These are phyloP conservation scores for Zosterops hypoxanthus DNA, from an alignment of 2,113 vertebrate species.

Conservation along the genomic window DNA sequence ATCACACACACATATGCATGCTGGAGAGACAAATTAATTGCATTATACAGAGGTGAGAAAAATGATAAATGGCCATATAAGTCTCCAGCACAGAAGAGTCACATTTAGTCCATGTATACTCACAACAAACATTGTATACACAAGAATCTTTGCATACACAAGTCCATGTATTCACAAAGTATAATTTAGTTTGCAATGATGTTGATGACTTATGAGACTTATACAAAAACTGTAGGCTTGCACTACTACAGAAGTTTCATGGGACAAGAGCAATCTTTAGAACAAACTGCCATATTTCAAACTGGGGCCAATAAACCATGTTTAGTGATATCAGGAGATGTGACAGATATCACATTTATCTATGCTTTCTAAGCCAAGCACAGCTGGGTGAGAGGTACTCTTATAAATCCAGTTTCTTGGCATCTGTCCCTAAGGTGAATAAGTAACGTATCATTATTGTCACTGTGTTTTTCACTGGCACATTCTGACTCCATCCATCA, in stretches of 20 bases:
- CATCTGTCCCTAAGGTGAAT: not conserved
- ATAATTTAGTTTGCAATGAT: not conserved
- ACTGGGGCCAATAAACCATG: not conserved
- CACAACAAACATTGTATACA: rapidly evolving
- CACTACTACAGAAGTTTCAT: not conserved
- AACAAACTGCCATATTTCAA: not conserved
- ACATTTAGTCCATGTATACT: not conserved
- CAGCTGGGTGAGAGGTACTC: not conserved
- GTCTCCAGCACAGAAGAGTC: not conserved
- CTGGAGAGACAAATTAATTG: not conserved
- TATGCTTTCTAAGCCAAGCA: not conserved
- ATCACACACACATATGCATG: not conserved
- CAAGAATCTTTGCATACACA: rapidly evolving
- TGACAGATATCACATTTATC: not conserved
- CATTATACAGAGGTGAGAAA: not conserved
- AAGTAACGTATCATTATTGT: not conserved
- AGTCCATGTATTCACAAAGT: not conserved
- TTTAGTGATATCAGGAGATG: not conserved
- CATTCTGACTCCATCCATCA: not conserved
- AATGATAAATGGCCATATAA: not conserved
- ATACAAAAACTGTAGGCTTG: not conserved
- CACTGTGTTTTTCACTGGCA: not conserved
- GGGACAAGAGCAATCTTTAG: not conserved
- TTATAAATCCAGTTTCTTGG: not conserved
- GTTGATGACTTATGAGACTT: not conserved